Evolutionary conservation across 2,113 vertebrate species (phyloP).

Genomic region (Clupea harengus): DNA sequence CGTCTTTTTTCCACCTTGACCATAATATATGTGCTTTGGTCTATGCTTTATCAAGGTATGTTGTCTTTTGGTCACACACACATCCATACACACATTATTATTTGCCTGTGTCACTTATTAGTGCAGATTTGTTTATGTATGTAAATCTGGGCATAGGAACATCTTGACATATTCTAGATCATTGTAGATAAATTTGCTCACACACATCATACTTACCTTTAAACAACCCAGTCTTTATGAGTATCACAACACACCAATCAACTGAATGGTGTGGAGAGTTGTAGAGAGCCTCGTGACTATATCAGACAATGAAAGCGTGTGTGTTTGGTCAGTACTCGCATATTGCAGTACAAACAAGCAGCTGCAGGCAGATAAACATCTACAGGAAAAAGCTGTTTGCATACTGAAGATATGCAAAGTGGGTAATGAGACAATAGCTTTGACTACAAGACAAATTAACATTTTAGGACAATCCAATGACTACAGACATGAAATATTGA

Average conservation of each 20-base stretch:
- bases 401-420: not conserved
- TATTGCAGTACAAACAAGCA: not conserved
- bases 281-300: not conserved
- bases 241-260: not conserved
- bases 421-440: not conserved
- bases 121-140: not conserved
- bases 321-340: not conserved
- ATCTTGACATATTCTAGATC: too few relatives aligned
- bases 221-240: not conserved
- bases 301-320: not conserved
- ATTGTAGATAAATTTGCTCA: too few relatives aligned
- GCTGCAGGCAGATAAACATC: not conserved
- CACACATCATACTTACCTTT: not conserved
- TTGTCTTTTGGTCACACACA: not conserved
- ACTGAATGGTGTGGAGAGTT: not conserved
- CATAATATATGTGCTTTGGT: not conserved
- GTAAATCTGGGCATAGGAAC: not conserved
- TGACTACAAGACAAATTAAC: not conserved
- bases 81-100: not conserved
- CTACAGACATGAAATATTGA: not conserved
- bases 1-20: not conserved
- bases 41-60: not conserved
- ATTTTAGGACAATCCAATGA: not conserved
- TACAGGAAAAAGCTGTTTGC: not conserved
- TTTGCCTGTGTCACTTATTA: not conserved